phyloP scores from a whole-genome alignment of 1,140 invertebrate genomes.

The Eciton burchellii region DNA sequence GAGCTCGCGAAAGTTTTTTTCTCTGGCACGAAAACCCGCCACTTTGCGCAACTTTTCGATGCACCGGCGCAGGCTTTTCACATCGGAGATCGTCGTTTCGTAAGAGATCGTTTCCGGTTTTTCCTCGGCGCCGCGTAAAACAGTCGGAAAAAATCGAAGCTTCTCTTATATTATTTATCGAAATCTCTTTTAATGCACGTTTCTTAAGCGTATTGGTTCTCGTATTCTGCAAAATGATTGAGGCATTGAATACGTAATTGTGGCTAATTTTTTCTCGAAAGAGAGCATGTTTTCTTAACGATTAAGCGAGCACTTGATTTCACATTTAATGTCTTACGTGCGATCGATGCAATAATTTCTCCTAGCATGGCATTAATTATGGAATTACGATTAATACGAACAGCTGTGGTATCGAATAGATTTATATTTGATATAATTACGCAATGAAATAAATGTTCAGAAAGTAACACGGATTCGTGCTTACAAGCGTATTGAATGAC shows the following conservation, averaged over 20 bases:
- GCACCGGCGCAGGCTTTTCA: slow-evolving; percentile 34
- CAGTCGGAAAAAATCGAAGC: slow-evolving; percentile 25
- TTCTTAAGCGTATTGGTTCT: neutral
- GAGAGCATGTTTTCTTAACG: too few relatives aligned
- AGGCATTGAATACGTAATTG: neutral
- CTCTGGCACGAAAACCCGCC: slow-evolving; percentile 29
- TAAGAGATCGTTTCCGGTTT: slow-evolving; percentile 28
- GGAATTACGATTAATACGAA: neutral
- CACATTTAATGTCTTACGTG: neutral
- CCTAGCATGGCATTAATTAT: neutral
- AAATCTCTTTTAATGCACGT: neutral
- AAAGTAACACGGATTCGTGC: neutral
- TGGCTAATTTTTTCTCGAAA: too few relatives aligned
- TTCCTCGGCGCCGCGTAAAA: slow-evolving; percentile 10
- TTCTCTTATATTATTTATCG: slow-evolving; percentile 13
- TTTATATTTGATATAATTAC: slow-evolving; percentile 3
- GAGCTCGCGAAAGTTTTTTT: slow-evolving; percentile 57
- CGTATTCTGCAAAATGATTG: too few relatives aligned
- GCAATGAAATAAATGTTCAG: slow-evolving; percentile 10
- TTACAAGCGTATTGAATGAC: slow-evolving; percentile 30
- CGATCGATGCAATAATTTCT: neutral
- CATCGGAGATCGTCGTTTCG: slow-evolving; percentile 55
- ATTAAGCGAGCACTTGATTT: neutral
- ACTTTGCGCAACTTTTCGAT: slow-evolving; percentile 60
- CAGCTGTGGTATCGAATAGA: neutral